Conservation (phyloP, 2,888 invertebrate genomes). For the Chelonus formosanus region DNA sequence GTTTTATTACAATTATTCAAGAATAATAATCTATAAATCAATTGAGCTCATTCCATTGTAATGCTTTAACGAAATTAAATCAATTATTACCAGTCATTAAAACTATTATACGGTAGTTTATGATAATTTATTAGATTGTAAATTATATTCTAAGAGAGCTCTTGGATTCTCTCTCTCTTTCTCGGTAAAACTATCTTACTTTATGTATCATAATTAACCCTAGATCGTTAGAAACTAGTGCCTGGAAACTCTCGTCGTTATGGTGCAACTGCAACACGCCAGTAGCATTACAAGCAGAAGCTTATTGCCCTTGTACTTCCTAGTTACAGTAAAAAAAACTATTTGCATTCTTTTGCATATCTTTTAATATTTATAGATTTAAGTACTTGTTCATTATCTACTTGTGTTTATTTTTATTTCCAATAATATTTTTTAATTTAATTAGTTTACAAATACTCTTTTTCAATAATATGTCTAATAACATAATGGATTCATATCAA, state of each 20-base stretch:
- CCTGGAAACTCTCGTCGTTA: constrained; percentile 49
- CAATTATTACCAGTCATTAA: too few species aligned
- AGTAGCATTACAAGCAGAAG: constrained; percentile 33
- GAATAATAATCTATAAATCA: too few species aligned
- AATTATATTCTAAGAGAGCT: constrained; percentile 2
- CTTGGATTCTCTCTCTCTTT: not conserved
- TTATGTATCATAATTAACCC: constrained; percentile 60
- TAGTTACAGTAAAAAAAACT: constrained; percentile 9
- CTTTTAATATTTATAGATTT: too few species aligned
- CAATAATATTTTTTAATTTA: not conserved
- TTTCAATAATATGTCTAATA: not conserved
- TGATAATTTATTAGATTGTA: constrained; percentile 2
- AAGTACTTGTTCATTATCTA: too few species aligned
- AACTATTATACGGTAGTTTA: not conserved
- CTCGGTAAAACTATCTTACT: constrained; percentile 18
- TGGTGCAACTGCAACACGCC: constrained; percentile 42
- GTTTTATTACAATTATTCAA: too few species aligned
- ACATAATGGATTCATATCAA: not conserved
- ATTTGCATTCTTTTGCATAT: too few species aligned
- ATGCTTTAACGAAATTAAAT: too few species aligned
- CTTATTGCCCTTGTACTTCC: constrained; percentile 28
- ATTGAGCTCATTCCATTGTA: too few species aligned
- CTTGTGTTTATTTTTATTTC: too few species aligned
- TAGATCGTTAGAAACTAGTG: constrained; percentile 51
- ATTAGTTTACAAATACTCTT: not conserved